Percentiles rank a stretch among this genome's conserved stretches.
These are phyloP conservation scores for Rhagoletis pomonella DNA, from an alignment of 1,140 invertebrate species.

Conservation along the genomic window DNA sequence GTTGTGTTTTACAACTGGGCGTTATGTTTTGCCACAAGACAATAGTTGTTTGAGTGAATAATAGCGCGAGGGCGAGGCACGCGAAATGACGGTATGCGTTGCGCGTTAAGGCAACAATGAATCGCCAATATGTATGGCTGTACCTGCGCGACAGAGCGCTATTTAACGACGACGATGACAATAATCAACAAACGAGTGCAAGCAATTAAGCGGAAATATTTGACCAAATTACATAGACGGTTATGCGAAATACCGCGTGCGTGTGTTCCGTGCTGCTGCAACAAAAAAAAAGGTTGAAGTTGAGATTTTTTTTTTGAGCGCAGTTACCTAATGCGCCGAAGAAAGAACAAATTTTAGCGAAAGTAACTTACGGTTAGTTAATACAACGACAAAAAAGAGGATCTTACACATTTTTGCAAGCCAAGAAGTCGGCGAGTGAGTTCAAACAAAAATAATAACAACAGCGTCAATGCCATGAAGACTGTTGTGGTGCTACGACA, in stretches of 20 bases:
- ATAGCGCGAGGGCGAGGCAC: slow-evolving; percentile 45
- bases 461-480: background rate
- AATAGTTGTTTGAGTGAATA: slow-evolving; percentile 59
- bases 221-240: background rate
- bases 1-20: too few relatives aligned
- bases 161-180: background rate
- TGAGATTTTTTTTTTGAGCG: background rate
- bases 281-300: background rate
- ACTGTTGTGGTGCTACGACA: too few relatives aligned
- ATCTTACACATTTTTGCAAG: background rate
- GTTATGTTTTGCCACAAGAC: too few relatives aligned
- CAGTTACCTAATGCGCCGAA: too few relatives aligned
- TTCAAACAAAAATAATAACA: too few relatives aligned
- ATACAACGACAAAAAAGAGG: too few relatives aligned
- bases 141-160: background rate
- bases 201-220: background rate
- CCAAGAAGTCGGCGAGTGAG: background rate
- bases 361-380: too few relatives aligned
- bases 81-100: too few relatives aligned
- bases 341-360: too few relatives aligned
- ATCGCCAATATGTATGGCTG: too few relatives aligned
- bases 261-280: background rate
- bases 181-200: background rate
- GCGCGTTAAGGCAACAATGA: too few relatives aligned
- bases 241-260: too few relatives aligned